These are phyloP conservation scores for Lordiphosa clarofinis DNA, from an alignment of 1,140 invertebrate genomes.

Conservation along the genomic window DNA sequence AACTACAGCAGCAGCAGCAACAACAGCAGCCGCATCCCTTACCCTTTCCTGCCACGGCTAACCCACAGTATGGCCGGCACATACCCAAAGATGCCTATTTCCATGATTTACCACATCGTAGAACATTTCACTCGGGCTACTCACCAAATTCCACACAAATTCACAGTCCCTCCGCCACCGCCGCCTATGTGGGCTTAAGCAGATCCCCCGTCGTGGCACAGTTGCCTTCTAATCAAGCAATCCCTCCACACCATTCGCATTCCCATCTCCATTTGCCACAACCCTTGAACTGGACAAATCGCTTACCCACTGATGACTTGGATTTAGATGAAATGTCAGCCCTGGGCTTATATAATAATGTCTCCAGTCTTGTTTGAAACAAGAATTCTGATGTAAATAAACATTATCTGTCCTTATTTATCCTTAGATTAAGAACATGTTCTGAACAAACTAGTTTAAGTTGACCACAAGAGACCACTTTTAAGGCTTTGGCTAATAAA, in stretches of 20 bases:
- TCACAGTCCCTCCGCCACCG: background rate
- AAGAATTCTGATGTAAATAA: too few relatives aligned
- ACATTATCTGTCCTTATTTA: too few relatives aligned
- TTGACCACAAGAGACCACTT: background rate
- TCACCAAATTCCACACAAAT: slow-evolving; percentile 22
- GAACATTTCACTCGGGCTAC: slow-evolving; percentile 31
- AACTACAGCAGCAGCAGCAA: slow-evolving; percentile 35
- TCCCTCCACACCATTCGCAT: slow-evolving; percentile 7
- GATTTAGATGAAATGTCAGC: slow-evolving; percentile 49
- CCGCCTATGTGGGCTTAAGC: background rate
- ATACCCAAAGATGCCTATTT: slow-evolving; percentile 84
- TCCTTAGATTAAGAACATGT: slow-evolving; percentile 31
- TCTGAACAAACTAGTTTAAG: slow-evolving; percentile 18
- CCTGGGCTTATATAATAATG: slow-evolving; percentile 58
- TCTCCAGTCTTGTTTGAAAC: slow-evolving; percentile 56
- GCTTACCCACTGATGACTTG: slow-evolving; percentile 30
- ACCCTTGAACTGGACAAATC: slow-evolving; percentile 32
- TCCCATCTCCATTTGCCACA: slow-evolving; percentile 9
- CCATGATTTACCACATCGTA: slow-evolving; percentile 81
- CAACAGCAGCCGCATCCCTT: slow-evolving; percentile 50
- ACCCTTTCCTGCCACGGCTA: slow-evolving; percentile 6
- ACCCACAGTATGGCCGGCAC: background rate
- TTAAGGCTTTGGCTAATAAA: too few relatives aligned
- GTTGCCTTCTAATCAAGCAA: too few relatives aligned
- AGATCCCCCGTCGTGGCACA: too few relatives aligned